Base-by-base conservation (phyloP, 2,113 vertebrate species). In the Lamprologus ornatipinnis region DNA sequence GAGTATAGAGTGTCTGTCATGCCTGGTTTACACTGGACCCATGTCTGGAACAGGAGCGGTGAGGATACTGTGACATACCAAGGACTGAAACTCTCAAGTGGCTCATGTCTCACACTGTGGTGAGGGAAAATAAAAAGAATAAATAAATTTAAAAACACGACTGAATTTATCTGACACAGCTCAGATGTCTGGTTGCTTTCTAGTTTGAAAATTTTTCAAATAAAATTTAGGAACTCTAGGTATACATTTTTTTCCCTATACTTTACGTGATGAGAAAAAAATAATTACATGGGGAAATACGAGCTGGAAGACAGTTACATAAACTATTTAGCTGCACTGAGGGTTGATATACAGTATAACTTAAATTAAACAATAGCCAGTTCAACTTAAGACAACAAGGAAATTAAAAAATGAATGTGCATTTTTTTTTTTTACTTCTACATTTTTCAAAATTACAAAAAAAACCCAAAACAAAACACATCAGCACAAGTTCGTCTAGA, bases 21-120 rank as follows among this genome's bases (percentile, higher is more conserved):
- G 93, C 93, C 93, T 91, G 93, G 91, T 92, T 94, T 91, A 94
- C 93, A 89, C 92, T 88, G 89, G 89, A 89, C 90, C 81, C 88
- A 86, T 63, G 93, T 93, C 94, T 93, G 93, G 90, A 93, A 94
- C 91, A 82, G 85, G 91, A 94, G 93, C 86, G 12, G 75, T 51
- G 40, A 81, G 90, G 91, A 94, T 93, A 81, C 87, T 65, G 85
- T 94, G 93, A 88, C 93, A 93, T 17, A 49, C 80, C 2, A 37
- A 57, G 68, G 85, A 89, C 40, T 47, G 79, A 83, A 88, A 81
- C 73, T 58, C 88, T 89, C 78, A 80, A 89, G 83, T 81, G 84
- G 75, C 87, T 82, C 85, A 84, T 8, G 60, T 73, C 81, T 73
- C 73, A 51, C 63, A 80, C 75, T 7, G n/a, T 10, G 57, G 54